Conservation (phyloP, 2,797 vertebrate genomes). For the Myotis findleyi region DNA sequence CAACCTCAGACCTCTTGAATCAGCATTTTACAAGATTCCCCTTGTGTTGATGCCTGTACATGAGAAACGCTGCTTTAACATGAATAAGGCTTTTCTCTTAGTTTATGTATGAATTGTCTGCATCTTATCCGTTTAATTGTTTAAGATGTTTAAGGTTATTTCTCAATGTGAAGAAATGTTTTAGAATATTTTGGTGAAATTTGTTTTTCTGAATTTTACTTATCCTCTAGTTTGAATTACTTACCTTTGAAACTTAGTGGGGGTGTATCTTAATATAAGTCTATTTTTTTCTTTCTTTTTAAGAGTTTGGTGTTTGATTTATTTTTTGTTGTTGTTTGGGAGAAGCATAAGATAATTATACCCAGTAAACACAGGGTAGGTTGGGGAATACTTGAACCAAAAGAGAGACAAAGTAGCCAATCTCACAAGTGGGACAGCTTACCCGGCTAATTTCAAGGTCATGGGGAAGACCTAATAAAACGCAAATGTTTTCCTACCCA, state of each 20-base stretch:
- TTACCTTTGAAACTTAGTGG: constrained; percentile 3
- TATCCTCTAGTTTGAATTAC: background rate
- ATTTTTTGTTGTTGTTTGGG: background rate
- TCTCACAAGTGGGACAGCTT: background rate
- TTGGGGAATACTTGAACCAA: background rate
- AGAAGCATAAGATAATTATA: background rate
- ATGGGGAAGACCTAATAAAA: background rate
- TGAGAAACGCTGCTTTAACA: background rate
- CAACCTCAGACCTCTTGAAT: constrained; percentile 2
- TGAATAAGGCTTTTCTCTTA: background rate
- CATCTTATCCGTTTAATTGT: background rate
- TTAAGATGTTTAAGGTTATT: background rate
- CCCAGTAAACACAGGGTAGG: background rate
- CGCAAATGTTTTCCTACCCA: background rate
- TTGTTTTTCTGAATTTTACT: constrained; percentile 2
- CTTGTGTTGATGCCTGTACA: background rate
- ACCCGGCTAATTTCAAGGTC: background rate
- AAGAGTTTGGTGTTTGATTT: background rate
- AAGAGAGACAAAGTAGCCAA: background rate
- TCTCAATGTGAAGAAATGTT: background rate
- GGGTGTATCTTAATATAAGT: background rate
- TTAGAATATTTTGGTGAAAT: background rate
- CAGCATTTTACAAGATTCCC: constrained; percentile 2
- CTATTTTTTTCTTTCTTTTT: background rate
- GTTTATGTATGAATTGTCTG: background rate